A percentile compares a stretch with the other conserved stretches of the same genome.
These are phyloP conservation scores for Psylliodes chrysocephalus DNA, from an alignment of 2,888 invertebrate genomes.

Conservation along the genomic window DNA sequence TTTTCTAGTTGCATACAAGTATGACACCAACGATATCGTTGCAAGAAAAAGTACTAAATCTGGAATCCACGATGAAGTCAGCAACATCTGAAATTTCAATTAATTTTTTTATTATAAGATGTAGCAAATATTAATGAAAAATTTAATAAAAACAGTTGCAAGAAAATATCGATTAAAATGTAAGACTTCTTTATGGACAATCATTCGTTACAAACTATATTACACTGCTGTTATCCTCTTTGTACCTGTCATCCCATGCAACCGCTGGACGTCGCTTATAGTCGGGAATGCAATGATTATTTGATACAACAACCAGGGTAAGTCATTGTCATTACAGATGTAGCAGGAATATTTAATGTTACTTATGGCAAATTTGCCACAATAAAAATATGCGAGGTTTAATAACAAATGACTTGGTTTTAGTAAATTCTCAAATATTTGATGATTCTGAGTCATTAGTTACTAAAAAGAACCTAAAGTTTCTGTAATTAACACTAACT, in stretches of 20 bases:
- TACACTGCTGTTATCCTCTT: neutral
- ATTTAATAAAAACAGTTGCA: no score
- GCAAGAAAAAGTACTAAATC: constrained; percentile 14
- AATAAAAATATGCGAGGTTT: neutral
- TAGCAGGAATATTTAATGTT: neutral
- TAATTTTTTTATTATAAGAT: no score
- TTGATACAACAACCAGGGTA: neutral
- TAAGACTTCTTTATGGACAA: no score
- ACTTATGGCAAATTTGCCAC: neutral
- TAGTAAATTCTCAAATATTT: neutral
- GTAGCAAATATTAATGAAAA: no score
- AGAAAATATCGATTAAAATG: no score
- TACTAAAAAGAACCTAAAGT: neutral
- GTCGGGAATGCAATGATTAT: neutral
- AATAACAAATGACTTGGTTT: neutral
- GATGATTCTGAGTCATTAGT: neutral
- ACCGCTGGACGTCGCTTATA: neutral
- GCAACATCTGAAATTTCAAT: neutral
- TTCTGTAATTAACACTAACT: neutral
- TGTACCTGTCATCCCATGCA: neutral
- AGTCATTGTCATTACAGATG: neutral
- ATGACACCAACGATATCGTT: constrained; percentile 24
- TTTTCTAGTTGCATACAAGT: constrained; percentile 48
- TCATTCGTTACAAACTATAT: no score
- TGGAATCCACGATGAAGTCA: constrained; percentile 27